A percentile compares a stretch with the other conserved stretches of the same genome.
Conservation (phyloP, 2,797 vertebrate genomes). For the Loris lydekkerianus region DNA sequence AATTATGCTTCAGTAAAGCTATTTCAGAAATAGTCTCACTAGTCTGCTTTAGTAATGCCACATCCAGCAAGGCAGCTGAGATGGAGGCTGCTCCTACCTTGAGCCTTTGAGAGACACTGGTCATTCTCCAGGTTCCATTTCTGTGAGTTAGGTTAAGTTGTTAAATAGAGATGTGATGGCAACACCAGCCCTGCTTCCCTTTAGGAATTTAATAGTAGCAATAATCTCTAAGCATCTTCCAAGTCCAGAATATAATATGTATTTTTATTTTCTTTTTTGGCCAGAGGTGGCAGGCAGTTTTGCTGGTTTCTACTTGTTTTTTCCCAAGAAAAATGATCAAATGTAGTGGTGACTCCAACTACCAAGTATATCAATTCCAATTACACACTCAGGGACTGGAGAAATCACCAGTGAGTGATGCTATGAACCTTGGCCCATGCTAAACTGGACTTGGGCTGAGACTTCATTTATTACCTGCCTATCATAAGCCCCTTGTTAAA, state of each 20-base stretch:
- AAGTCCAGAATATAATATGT: not conserved
- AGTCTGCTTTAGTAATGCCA: not conserved
- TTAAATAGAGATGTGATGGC: not conserved
- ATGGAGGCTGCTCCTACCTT: not conserved
- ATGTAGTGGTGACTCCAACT: not conserved
- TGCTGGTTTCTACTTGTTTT: not conserved
- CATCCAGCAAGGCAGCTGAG: not conserved
- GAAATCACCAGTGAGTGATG: not conserved
- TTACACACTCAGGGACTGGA: not conserved
- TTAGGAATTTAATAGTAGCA: not conserved
- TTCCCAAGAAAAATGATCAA: not conserved
- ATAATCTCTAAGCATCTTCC: not conserved
- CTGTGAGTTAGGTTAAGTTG: not conserved
- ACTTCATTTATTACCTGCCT: not conserved
- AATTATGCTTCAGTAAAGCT: not conserved
- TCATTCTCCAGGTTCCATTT: not conserved
- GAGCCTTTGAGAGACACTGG: not conserved
- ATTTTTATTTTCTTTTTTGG: not conserved
- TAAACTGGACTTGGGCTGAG: not conserved
- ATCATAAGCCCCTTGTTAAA: not conserved
- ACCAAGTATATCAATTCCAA: not conserved
- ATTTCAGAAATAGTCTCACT: not conserved
- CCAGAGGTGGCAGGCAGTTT: not conserved
- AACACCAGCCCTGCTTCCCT: not conserved
- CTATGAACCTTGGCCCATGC: no score